Evolutionary conservation across 2,113 vertebrate genomes (phyloP).

Genomic region (Dasyurus viverrinus): DNA sequence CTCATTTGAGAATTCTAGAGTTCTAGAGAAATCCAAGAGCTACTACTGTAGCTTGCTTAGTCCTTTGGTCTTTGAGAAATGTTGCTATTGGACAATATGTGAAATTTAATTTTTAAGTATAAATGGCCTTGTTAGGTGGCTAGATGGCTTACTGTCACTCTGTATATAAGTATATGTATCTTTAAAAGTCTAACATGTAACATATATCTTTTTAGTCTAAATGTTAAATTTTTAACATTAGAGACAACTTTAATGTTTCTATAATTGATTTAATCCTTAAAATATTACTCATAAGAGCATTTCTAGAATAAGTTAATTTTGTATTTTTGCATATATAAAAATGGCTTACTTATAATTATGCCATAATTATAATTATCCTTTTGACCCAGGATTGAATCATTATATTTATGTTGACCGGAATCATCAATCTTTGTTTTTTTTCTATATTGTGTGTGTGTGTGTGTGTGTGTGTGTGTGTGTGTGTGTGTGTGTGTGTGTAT

Average conservation of each 20-base stretch:
- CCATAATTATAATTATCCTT: background rate
- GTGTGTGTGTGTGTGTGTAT: too few relatives aligned
- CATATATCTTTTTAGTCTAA: background rate
- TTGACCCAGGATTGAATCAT: background rate
- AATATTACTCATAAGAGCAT: background rate
- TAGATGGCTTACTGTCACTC: background rate
- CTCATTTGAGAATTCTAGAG: background rate
- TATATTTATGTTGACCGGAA: background rate
- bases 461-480: too few relatives aligned
- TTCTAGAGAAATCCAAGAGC: background rate
- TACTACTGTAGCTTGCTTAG: background rate
- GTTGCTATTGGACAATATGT: background rate
- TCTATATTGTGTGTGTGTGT: background rate
- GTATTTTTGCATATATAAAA: background rate
- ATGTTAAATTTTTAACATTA: background rate
- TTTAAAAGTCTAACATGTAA: background rate
- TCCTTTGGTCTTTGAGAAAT: background rate
- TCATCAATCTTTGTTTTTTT: background rate
- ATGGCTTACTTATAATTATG: background rate
- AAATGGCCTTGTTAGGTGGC: background rate
- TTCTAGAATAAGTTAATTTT: background rate
- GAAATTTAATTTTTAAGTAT: background rate
- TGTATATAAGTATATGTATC: background rate
- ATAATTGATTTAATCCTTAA: background rate
- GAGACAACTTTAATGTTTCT: background rate